phyloP scores from a whole-genome alignment of 2,888 invertebrate genomes.

The Andrena bucephala region DNA sequence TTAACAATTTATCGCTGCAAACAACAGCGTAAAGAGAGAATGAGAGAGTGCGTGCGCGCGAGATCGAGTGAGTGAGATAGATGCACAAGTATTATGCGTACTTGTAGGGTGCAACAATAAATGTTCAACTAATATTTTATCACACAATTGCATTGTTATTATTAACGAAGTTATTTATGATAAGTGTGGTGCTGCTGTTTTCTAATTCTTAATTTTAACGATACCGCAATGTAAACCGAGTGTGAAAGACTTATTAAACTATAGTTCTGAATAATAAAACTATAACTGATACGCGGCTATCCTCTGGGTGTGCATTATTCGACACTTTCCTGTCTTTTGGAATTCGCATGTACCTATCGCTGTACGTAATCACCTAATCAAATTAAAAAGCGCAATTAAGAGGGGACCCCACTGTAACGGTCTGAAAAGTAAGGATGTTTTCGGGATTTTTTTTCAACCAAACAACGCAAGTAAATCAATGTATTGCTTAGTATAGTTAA shows the following conservation, averaged over 20 bases:
- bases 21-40: conserved; percentile 1
- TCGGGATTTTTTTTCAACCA: no score
- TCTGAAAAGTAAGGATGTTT: background rate
- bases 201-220: conserved; percentile 36
- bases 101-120: conserved; percentile 14
- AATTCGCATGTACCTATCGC: background rate
- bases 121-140: conserved; percentile 17
- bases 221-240: conserved; percentile 27
- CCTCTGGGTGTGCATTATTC: background rate
- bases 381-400: no score
- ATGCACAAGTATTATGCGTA: conserved; percentile 1
- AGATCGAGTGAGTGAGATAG: background rate
- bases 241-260: conserved; percentile 37
- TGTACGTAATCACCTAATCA: background rate
- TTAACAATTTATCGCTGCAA: conserved; percentile 5
- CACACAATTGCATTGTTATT: conserved; percentile 20
- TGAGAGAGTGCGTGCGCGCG: background rate
- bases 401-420: no score
- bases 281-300: background rate
- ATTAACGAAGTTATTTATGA: conserved; percentile 26
- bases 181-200: conserved; percentile 27
- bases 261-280: conserved; percentile 29
- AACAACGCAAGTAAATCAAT: no score
- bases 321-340: background rate
- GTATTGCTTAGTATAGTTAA: no score